These are phyloP conservation scores for Carduelis carduelis DNA, from an alignment of 2,797 vertebrate genomes.

Conservation along the genomic window DNA sequence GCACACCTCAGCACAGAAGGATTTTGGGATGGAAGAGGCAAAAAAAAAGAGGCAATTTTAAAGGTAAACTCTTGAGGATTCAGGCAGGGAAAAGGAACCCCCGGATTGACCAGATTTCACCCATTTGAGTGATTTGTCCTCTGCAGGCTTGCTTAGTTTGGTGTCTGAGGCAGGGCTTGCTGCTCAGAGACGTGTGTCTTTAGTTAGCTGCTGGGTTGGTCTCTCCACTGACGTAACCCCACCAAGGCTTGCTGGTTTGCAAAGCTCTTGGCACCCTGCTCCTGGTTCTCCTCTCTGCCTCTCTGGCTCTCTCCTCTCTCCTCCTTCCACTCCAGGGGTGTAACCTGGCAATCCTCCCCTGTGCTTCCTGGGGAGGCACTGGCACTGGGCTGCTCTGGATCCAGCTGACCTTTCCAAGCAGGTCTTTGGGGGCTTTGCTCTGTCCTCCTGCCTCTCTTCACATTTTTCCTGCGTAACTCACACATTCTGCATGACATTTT, in stretches of 20 bases:
- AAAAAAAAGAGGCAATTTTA: background rate
- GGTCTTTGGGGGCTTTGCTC: background rate
- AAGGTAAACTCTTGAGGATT: background rate
- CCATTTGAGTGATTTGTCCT: background rate
- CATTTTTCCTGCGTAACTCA: background rate
- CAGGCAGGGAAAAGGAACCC: accelerated
- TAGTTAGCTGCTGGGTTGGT: background rate
- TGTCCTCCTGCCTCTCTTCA: background rate
- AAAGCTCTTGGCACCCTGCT: background rate
- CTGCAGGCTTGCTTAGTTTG: background rate
- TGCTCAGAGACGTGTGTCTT: background rate
- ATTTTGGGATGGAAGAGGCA: background rate
- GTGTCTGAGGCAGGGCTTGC: background rate
- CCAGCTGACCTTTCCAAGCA: background rate
- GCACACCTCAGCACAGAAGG: background rate
- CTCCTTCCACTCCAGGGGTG: background rate
- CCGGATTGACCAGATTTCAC: background rate
- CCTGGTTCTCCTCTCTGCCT: background rate
- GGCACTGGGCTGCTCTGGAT: background rate
- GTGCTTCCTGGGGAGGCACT: background rate
- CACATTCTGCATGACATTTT: background rate
- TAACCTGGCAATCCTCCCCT: background rate
- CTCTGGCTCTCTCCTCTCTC: background rate
- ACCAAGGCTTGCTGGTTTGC: background rate
- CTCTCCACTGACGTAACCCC: background rate